Conservation (phyloP, 1,140 invertebrate species). For the Drosophila kanapiae region DNA sequence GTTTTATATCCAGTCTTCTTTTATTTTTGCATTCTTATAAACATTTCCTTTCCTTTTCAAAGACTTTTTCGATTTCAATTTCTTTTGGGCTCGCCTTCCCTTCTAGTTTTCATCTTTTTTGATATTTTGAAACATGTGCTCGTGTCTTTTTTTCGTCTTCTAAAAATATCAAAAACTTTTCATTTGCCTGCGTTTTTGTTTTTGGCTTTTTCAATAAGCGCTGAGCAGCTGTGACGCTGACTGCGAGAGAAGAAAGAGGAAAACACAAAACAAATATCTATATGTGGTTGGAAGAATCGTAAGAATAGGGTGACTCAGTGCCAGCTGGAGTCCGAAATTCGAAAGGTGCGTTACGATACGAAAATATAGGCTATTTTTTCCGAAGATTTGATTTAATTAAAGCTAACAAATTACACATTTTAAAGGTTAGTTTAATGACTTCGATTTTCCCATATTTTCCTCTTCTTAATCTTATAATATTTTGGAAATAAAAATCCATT, state of each 20-base stretch:
- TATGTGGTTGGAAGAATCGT: constrained; percentile 30
- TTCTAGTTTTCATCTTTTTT: constrained; percentile 49
- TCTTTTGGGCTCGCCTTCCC: constrained; percentile 19
- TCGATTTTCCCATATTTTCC: neutral
- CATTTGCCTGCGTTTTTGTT: constrained; percentile 30
- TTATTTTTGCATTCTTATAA: constrained; percentile 37
- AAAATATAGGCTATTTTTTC: neutral
- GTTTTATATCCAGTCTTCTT: constrained; percentile 16
- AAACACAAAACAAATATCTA: constrained; percentile 47
- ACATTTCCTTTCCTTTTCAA: constrained; percentile 58
- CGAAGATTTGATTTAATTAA: too few relatives aligned
- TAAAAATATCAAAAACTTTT: constrained; percentile 69
- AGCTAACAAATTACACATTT: too few relatives aligned
- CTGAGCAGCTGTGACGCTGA: constrained; percentile 32
- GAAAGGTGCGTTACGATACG: neutral
- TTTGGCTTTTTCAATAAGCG: constrained; percentile 48
- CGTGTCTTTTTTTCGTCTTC: constrained; percentile 52
- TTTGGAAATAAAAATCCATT: neutral
- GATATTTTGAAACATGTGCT: constrained; percentile 81
- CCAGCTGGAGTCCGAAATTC: constrained; percentile 19
- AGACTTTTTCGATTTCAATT: constrained; percentile 31
- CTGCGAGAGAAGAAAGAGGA: constrained; percentile 41
- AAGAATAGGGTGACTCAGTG: constrained; percentile 31
- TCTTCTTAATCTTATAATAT: neutral
- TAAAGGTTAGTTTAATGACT: too few relatives aligned